A percentile compares a stretch with the other conserved stretches of the same genome.
These are phyloP conservation scores for Aplochiton taeniatus DNA, from an alignment of 2,797 vertebrate species.

Conservation along the genomic window DNA sequence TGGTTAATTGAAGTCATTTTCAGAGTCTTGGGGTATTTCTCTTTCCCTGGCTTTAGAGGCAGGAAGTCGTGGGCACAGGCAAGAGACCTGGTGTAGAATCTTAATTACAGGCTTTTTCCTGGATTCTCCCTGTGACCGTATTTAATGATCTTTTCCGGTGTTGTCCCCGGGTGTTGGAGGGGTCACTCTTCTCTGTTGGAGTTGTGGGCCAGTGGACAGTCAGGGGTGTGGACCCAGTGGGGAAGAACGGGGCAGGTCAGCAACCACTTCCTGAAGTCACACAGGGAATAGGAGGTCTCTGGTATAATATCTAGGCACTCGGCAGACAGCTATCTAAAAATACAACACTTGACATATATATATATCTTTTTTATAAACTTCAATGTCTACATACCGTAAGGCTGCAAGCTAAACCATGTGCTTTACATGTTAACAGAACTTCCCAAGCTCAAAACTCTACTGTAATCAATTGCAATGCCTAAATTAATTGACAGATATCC, in stretches of 20 bases:
- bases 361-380: no score
- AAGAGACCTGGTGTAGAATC: conserved; percentile 73
- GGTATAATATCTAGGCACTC: conserved; percentile 34
- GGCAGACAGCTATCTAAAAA: no score
- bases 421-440: no score
- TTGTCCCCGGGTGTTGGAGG: conserved; percentile 73
- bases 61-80: conserved; percentile 76
- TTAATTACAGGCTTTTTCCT: conserved; percentile 77
- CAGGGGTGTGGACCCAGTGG: conserved; percentile 58
- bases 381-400: no score
- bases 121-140: conserved; percentile 79
- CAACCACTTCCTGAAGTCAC: conserved; percentile 48
- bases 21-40: conserved; percentile 79
- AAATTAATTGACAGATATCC: no score
- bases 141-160: conserved; percentile 77
- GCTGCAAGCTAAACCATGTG: no score
- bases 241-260: conserved; percentile 37
- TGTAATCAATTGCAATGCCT: no score
- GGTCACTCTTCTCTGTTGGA: conserved; percentile 72
- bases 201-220: conserved; percentile 51
- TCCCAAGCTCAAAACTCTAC: no score
- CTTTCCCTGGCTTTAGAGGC: conserved; percentile 53
- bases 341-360: no score
- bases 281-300: conserved; percentile 1
- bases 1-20: conserved; percentile 97